Base-by-base conservation (phyloP, 2,797 vertebrate species). In the Macroramphosus scolopax region DNA sequence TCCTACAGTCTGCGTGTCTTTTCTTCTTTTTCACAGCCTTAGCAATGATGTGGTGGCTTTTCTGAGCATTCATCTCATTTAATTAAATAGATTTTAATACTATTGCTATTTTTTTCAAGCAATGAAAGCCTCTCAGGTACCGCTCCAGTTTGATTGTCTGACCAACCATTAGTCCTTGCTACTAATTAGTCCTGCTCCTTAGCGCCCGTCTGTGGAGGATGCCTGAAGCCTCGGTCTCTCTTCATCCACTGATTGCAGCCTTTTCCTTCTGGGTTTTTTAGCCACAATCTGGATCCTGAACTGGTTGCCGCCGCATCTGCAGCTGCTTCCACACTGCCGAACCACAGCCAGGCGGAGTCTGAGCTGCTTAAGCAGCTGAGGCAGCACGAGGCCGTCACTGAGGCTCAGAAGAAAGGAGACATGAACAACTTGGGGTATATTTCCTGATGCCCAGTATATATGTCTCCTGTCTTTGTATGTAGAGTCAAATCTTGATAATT, bases 351-450 rank as follows among this genome's bases (percentile, higher is more conserved):
- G 34, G 92, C 85, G 0, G 88, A 88, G 58, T 97, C 93, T 0
- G 94, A 98, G n/a, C 89, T 99, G 10, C 90, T 98, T 13, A 77
- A 51, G 33, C 90, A 94, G 46, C 83, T 99, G 20, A 88, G 83
- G 51, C 68, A 88, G 67, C 93, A 95, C 0, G 92, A 98, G 51
- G 65, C 89, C 10, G 47, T 85, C 31, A 78, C 82, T 1, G 86
- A 89, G 51, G 78, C 67, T 31, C 91, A 91, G 80, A 92, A 62
- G 51, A 90, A 64, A 15, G 85, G 73, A 1, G 69, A 74, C 0
- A 10, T 29, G 3, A 24, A 59, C 34, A 70, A 80, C 44, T 63
- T 97, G 12, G 89, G 92, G 96, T 97, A 40, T 3, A 8, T 49
- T 10, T 14, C 8, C 12, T 5, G 8, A 13, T 17, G 3, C 2